These are phyloP conservation scores for Limnephilus lunatus DNA, from an alignment of 2,888 invertebrate species.

Conservation along the genomic window DNA sequence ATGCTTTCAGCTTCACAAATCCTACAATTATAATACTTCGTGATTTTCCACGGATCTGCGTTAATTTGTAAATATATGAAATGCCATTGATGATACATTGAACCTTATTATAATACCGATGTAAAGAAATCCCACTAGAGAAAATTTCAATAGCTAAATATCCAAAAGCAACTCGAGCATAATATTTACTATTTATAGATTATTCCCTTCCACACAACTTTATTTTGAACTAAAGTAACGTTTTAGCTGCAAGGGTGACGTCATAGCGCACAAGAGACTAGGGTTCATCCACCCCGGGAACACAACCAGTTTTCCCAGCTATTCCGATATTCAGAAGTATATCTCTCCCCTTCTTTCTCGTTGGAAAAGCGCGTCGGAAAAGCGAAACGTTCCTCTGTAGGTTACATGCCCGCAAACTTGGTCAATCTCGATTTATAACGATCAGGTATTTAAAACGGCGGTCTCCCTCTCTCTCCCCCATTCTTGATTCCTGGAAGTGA, in stretches of 20 bases:
- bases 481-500: neutral
- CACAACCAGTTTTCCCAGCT: slow-evolving; percentile 35
- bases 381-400: neutral
- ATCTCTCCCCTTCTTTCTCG: slow-evolving; percentile 7
- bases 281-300: slow-evolving; percentile 56
- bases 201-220: neutral
- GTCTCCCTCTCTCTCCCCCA: neutral
- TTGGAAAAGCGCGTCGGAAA: neutral
- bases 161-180: no score
- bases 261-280: slow-evolving; percentile 42
- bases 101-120: no score
- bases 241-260: slow-evolving; percentile 60
- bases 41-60: no score
- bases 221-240: neutral
- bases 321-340: slow-evolving; percentile 11
- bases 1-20: no score
- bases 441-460: neutral
- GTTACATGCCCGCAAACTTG: slow-evolving; percentile 47
- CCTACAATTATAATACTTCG: no score
- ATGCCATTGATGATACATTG: no score
- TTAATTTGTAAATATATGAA: no score
- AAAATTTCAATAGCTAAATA: no score
- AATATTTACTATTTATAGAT: no score
- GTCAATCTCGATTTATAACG: slow-evolving; percentile 39
- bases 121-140: no score